Evolutionary conservation across 1,140 invertebrate species (phyloP).

Genomic region (Ceratina calcarata): DNA sequence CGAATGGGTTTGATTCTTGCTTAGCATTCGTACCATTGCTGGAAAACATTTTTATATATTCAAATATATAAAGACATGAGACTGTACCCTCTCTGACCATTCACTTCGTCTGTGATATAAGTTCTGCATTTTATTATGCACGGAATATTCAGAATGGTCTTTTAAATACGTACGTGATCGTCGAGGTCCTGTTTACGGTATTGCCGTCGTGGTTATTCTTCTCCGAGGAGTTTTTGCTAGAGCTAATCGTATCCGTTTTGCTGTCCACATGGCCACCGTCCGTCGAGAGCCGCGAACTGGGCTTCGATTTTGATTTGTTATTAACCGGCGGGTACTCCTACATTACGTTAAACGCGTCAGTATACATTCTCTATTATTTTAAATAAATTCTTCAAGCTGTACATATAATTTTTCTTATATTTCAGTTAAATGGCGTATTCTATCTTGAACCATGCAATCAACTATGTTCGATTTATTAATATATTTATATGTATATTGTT

Average conservation of each 20-base stretch:
- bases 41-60: conserved; percentile 19
- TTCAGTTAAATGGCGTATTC: too few relatives aligned
- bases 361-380: neutral
- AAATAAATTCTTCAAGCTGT: neutral
- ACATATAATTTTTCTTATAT: neutral
- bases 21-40: conserved; percentile 84
- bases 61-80: neutral
- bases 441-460: conserved; percentile 46
- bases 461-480: conserved; percentile 7
- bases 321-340: conserved; percentile 83
- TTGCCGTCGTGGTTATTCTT: conserved; percentile 79
- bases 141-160: neutral
- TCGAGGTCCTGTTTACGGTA: conserved; percentile 77
- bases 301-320: conserved; percentile 81
- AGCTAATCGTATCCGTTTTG: conserved; percentile 75
- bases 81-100: too few relatives aligned
- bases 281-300: conserved; percentile 72
- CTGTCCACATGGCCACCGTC: conserved; percentile 73
- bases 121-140: too few relatives aligned
- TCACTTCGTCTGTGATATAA: too few relatives aligned
- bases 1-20: conserved; percentile 89
- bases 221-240: conserved; percentile 74
- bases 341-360: neutral
- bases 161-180: conserved; percentile 73
- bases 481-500: neutral